These are phyloP conservation scores for Ethmia dodecea DNA, from an alignment of 2,888 invertebrate species.

Conservation along the genomic window DNA sequence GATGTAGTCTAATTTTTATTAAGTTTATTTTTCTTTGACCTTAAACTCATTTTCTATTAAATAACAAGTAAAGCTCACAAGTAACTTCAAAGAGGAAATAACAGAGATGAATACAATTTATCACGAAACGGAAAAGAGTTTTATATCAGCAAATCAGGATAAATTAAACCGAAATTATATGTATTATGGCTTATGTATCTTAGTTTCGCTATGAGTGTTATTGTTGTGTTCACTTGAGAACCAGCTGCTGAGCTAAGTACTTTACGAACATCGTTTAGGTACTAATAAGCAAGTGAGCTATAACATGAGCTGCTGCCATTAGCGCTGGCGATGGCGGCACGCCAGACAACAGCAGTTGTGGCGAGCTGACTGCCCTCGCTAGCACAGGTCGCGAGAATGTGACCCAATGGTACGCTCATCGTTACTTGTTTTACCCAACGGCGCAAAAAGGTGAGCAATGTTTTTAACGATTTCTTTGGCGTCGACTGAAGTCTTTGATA, in stretches of 20 bases:
- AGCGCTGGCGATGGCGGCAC: constrained; percentile 4
- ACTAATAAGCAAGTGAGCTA: constrained; percentile 6
- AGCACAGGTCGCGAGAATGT: neutral
- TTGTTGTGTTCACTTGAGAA: neutral
- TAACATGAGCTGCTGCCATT: constrained; percentile 10
- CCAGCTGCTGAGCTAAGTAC: constrained; percentile 1
- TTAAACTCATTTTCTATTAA: too few species aligned
- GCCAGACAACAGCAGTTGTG: neutral
- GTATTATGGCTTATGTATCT: neutral
- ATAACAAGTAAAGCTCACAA: too few species aligned
- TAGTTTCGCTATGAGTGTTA: neutral
- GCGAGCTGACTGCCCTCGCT: neutral
- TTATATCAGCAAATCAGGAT: neutral
- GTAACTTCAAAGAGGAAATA: too few species aligned
- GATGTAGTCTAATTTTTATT: too few species aligned
- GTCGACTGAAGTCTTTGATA: neutral
- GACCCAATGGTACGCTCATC: neutral
- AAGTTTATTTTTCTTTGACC: too few species aligned
- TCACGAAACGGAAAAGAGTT: neutral
- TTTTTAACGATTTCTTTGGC: neutral
- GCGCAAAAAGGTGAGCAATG: neutral
- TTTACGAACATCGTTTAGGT: constrained; percentile 4
- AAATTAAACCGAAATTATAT: neutral
- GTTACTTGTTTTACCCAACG: neutral
- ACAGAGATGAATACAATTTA: too few species aligned